Evolutionary conservation across 2,113 vertebrate species (phyloP).

Genomic region (Butorides virescens): DNA sequence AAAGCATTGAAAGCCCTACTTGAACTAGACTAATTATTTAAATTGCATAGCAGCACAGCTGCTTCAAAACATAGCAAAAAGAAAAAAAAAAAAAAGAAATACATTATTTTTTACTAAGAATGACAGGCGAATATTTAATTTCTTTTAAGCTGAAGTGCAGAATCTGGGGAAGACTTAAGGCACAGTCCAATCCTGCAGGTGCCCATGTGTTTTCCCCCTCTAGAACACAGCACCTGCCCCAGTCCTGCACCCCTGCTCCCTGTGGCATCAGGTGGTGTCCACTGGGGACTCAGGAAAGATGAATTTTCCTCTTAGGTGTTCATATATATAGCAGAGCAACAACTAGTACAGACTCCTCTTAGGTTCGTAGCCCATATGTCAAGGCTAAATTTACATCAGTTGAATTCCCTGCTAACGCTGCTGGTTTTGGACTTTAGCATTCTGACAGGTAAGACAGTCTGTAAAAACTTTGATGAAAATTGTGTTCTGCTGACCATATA

Average conservation of each 20-base stretch:
- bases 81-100: neutral
- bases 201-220: neutral
- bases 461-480: neutral
- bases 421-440: neutral
- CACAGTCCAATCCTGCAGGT: neutral
- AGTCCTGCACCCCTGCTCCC: neutral
- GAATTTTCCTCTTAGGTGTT: neutral
- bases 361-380: fast-evolving
- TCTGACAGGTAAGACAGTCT: neutral
- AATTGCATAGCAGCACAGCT: neutral
- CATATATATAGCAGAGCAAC: neutral
- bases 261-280: fast-evolving
- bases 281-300: neutral
- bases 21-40: neutral
- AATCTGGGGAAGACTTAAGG: neutral
- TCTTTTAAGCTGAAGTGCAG: neutral
- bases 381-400: neutral
- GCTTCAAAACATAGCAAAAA: neutral
- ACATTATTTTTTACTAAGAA: neutral
- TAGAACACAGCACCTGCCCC: fast-evolving
- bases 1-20: neutral
- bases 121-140: neutral
- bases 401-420: neutral
- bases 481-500: neutral
- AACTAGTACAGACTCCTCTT: neutral